These are phyloP conservation scores for Hippocampus zosterae DNA, from an alignment of 2,113 vertebrate genomes.

Conservation along the genomic window DNA sequence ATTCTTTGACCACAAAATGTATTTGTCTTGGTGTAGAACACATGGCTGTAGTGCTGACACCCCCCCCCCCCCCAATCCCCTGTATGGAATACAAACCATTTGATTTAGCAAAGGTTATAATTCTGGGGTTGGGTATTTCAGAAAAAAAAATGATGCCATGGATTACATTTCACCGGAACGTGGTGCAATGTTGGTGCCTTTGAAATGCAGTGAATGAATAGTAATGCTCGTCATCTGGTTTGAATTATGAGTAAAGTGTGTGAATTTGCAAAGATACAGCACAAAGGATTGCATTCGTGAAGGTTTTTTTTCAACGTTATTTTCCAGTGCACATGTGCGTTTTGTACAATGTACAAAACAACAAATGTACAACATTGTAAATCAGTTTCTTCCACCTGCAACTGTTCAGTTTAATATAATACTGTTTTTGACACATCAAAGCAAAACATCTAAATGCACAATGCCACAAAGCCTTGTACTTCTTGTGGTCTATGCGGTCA, in stretches of 20 bases:
- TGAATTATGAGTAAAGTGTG: conserved; percentile 36
- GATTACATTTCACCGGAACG: conserved; percentile 36
- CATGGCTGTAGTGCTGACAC: no score
- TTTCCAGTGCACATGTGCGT: conserved; percentile 8
- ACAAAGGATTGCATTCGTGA: no score
- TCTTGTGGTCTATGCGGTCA: conserved; percentile 39
- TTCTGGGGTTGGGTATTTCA: no score
- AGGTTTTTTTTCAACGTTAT: background rate
- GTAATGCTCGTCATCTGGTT: conserved; percentile 37
- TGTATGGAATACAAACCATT: background rate
- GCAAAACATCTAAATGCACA: conserved; percentile 19
- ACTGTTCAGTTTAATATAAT: conserved; percentile 13
- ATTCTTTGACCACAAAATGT: conserved; percentile 11
- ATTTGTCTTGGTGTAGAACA: background rate
- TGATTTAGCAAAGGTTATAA: background rate
- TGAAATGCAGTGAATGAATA: conserved; percentile 61
- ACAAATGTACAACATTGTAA: no score
- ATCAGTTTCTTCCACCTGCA: conserved; percentile 41
- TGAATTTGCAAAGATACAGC: conserved; percentile 8
- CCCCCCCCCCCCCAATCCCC: no score
- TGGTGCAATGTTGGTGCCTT: conserved; percentile 47
- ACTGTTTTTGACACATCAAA: conserved; percentile 31
- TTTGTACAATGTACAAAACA: no score
- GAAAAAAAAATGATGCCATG: background rate
- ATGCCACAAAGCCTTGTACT: conserved; percentile 27